phyloP scores from a whole-genome alignment of 1,140 invertebrate species.

The Drosophila nasuta region DNA sequence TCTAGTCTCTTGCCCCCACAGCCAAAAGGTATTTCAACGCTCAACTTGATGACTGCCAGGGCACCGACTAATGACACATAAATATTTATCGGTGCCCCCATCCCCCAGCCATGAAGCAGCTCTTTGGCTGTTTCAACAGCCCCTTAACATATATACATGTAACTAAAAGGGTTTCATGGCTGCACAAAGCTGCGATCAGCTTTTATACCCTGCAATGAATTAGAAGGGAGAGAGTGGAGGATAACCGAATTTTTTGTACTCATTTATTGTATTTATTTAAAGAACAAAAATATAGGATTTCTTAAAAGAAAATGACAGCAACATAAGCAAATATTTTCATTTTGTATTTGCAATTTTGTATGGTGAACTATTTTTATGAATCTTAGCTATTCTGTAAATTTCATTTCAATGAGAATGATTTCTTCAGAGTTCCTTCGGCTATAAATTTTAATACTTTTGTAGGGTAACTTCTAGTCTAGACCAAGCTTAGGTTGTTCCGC shows the following conservation, averaged over 20 bases:
- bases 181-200: constrained; percentile 59
- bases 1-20: constrained; percentile 13
- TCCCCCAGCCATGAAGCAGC: constrained; percentile 7
- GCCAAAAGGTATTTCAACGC: constrained; percentile 65
- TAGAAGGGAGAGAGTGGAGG: too few species aligned
- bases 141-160: constrained; percentile 36
- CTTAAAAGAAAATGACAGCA: too few species aligned
- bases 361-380: too few species aligned
- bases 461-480: background rate
- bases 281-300: too few species aligned
- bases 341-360: background rate
- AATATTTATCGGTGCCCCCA: constrained; percentile 65
- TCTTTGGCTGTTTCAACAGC: background rate
- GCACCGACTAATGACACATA: constrained; percentile 76
- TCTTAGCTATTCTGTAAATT: too few species aligned
- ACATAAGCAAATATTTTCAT: background rate
- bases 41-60: constrained; percentile 64
- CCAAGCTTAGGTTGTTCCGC: background rate
- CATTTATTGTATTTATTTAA: too few species aligned
- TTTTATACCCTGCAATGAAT: constrained; percentile 13
- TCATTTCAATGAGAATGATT: too few species aligned
- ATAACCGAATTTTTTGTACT: too few species aligned
- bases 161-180: constrained; percentile 71
- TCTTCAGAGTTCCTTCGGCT: too few species aligned
- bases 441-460: background rate